phyloP scores from a whole-genome alignment of 2,797 vertebrate genomes.

The Squalus acanthias region DNA sequence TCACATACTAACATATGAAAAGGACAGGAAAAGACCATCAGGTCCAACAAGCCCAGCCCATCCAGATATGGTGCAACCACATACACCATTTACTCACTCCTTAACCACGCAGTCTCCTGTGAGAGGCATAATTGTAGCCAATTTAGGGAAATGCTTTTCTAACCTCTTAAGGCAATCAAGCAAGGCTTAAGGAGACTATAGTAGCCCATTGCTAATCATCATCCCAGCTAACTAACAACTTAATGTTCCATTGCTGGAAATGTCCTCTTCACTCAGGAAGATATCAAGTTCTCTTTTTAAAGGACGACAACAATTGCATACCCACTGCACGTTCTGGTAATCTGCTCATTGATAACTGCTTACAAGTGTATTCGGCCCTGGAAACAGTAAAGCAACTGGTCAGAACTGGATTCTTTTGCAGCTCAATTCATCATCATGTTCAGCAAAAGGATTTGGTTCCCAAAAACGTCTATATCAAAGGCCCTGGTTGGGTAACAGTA shows the following conservation, averaged over 20 bases:
- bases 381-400: background rate
- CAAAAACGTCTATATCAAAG: background rate
- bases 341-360: background rate
- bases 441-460: background rate
- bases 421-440: background rate
- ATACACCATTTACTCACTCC: background rate
- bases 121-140: background rate
- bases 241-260: background rate
- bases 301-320: too few species aligned
- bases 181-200: too few species aligned
- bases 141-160: background rate
- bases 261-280: background rate
- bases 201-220: background rate
- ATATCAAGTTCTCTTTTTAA: background rate
- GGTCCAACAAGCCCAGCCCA: background rate
- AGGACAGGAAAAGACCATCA: background rate
- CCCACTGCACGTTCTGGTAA: background rate
- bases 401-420: background rate
- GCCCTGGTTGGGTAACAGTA: background rate
- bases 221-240: background rate
- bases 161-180: background rate
- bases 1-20: background rate
- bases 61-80: background rate
- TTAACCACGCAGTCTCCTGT: background rate
- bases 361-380: too few species aligned